Base-by-base conservation (phyloP, 1,140 invertebrate species). In the Pseudoatta argentina region DNA sequence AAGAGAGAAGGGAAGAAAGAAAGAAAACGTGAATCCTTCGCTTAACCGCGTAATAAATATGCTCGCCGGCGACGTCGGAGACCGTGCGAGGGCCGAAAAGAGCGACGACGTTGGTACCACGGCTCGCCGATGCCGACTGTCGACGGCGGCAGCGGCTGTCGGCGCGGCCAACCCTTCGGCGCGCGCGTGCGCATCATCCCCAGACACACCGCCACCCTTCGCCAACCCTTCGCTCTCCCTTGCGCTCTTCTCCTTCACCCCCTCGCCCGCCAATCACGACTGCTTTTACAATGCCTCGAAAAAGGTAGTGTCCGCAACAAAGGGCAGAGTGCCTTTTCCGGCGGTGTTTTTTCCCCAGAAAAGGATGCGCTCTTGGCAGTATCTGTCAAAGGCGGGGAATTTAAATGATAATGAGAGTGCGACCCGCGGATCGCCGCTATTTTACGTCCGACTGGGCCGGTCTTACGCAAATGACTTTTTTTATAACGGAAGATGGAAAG, bases 111-210 rank as follows among this genome's bases (percentile, higher is more conserved):
- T 66, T 73, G 53, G 64, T 72, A 87, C 86, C 87, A 85, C 90
- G 91, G 88, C 86, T 87, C 91, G 90, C 91, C 90, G 90, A 89
- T 91, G 88, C 61, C 77, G 64, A 91, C 91, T 92, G 87, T 85
- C 90, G 87, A 91, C 72, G 21, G 10, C 55, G 59, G 48, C 67
- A 55, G 64, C 85, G 78, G 63, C 79, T 69, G 86, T 73, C 89
- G 63, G 77, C 89, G 63, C 89, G 89, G 85, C 86, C 89, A 90
- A 88, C 86, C 88, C 91, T 69, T 87, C 14, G 34, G 8, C 51
- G 51, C 39, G 77, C 85, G 71, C 75, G 14, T 73, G 88, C 88
- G 86, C 77, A 30, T 57, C 78, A 81, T 66, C 71, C 81, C 44
- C 61, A 55, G 69, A 75, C 55, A 69, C 39, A 39, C 75, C 82